Evolutionary conservation across 2,797 vertebrate species (phyloP).

Genomic region (Hippopotamyrus pictus): DNA sequence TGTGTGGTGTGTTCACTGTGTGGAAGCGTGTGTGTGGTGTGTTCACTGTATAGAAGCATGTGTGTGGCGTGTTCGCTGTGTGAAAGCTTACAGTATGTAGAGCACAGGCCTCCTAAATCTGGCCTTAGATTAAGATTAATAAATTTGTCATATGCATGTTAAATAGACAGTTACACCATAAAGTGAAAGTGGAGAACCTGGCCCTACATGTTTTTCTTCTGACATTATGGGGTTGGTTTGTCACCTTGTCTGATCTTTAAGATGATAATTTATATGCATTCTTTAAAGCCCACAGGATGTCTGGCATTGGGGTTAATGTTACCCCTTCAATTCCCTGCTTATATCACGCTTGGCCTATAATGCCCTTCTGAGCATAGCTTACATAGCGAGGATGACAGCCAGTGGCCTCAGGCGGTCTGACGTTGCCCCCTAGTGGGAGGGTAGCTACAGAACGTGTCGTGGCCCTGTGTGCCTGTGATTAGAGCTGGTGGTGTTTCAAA

Average conservation of each 20-base stretch:
- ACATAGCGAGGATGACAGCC: not conserved
- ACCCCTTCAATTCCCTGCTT: not conserved
- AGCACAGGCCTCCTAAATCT: not conserved
- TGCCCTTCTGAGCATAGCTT: not conserved
- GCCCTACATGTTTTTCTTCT: not conserved
- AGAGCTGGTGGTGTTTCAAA: not conserved
- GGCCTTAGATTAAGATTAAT: not conserved
- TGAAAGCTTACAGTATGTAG: not conserved
- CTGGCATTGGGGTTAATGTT: conserved; percentile 12
- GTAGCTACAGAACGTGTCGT: not conserved
- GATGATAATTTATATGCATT: conserved; percentile 15
- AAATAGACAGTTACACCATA: not conserved
- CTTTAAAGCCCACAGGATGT: conserved; percentile 19
- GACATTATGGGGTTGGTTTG: not conserved
- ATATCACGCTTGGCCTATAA: not conserved
- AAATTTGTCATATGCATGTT: not conserved
- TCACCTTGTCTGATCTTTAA: not conserved
- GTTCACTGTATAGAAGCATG: no score
- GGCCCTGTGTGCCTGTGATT: not conserved
- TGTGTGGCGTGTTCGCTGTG: not conserved
- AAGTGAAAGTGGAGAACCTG: not conserved
- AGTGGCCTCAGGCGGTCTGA: not conserved
- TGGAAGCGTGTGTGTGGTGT: not conserved
- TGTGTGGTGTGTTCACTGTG: not conserved
- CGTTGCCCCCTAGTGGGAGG: conserved; percentile 27